Evolutionary conservation across 2,888 invertebrate genomes (phyloP).

Genomic region (Aphodius sticticus): DNA sequence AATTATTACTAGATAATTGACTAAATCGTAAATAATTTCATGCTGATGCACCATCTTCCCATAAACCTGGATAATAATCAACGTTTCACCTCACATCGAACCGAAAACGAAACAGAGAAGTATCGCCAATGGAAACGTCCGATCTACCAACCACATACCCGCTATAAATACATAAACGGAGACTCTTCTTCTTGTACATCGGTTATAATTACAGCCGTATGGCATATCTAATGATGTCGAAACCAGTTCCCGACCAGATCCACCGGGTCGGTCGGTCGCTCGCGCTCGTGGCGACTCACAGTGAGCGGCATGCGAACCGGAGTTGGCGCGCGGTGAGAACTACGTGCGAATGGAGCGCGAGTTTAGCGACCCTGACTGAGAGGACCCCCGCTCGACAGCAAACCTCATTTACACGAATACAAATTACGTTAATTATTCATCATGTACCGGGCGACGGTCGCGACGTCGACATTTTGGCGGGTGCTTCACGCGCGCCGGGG

Average conservation of each 20-base stretch:
- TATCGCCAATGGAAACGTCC: background rate
- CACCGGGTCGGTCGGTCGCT: background rate
- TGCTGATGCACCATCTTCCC: background rate
- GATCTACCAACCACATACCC: background rate
- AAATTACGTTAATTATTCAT: constrained; percentile 56
- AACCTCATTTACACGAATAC: constrained; percentile 51
- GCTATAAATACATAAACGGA: constrained; percentile 6
- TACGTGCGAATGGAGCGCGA: constrained; percentile 5
- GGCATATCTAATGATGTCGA: constrained; percentile 21
- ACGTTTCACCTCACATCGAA: background rate
- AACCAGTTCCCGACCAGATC: constrained; percentile 15
- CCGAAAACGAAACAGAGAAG: background rate
- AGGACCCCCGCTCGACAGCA: constrained; percentile 16
- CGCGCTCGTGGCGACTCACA: background rate
- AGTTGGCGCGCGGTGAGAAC: background rate
- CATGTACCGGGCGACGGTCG: constrained; percentile 50
- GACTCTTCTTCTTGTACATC: constrained; percentile 18
- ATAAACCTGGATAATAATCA: background rate
- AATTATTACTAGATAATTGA: background rate
- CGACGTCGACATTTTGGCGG: constrained; percentile 48
- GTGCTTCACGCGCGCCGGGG: constrained; percentile 10
- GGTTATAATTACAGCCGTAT: constrained; percentile 22
- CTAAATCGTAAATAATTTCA: background rate
- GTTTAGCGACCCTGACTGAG: background rate
- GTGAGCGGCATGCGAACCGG: background rate